phyloP scores from a whole-genome alignment of 2,888 invertebrate genomes.

The Tromatobia lineatoria region DNA sequence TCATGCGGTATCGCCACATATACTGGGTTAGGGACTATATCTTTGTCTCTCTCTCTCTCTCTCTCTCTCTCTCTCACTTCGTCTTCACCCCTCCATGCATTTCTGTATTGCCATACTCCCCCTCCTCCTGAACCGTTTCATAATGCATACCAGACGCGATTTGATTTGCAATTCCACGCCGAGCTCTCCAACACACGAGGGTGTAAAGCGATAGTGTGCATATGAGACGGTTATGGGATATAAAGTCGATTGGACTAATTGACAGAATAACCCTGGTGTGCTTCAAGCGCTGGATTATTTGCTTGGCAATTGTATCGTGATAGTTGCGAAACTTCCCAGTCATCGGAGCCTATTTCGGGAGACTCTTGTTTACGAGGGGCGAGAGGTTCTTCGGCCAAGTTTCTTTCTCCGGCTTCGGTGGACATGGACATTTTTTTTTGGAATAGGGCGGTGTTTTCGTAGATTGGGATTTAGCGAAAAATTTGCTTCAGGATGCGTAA shows the following conservation, averaged over 20 bases:
- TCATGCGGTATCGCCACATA: slow-evolving; percentile 50
- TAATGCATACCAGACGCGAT: slow-evolving; percentile 60
- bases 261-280: slow-evolving; percentile 35
- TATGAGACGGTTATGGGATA: background rate
- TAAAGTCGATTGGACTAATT: slow-evolving; percentile 49
- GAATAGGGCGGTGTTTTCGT: too few species aligned
- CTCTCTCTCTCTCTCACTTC: slow-evolving; percentile 18
- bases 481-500: too few species aligned
- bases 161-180: slow-evolving; percentile 62
- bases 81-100: background rate
- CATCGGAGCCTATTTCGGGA: background rate
- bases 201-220: slow-evolving; percentile 46
- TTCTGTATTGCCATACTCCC: background rate
- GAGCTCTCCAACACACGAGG: slow-evolving; percentile 25
- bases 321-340: background rate
- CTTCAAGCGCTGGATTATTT: slow-evolving; percentile 25
- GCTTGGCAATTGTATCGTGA: background rate
- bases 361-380: background rate
- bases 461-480: too few species aligned
- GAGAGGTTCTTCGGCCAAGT: too few species aligned
- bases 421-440: too few species aligned
- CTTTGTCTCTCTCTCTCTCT: background rate
- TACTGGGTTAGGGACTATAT: too few species aligned
- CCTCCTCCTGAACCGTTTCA: slow-evolving; percentile 10
- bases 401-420: too few species aligned